Evolutionary conservation across 2,888 invertebrate genomes (phyloP).

Genomic region (Lasioglossum figueresi): DNA sequence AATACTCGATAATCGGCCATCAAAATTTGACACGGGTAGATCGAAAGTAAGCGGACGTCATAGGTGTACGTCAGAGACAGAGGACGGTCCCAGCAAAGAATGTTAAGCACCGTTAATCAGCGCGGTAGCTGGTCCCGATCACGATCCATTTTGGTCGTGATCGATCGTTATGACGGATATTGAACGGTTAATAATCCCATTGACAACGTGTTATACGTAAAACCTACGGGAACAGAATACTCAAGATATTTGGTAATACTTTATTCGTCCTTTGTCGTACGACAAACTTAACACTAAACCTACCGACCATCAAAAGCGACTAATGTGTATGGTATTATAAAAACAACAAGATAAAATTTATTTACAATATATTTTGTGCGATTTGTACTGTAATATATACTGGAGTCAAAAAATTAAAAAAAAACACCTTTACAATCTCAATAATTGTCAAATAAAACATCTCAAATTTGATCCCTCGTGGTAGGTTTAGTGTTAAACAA

Average conservation of each 20-base stretch:
- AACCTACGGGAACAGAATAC: neutral
- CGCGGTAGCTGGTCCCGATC: conserved; percentile 69
- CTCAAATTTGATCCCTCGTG: too few relatives aligned
- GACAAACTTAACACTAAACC: too few relatives aligned
- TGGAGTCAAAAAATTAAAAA: too few relatives aligned
- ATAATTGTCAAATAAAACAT: too few relatives aligned
- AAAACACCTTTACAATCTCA: too few relatives aligned
- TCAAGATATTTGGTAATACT: conserved; percentile 7
- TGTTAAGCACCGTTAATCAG: conserved; percentile 74
- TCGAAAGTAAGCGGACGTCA: conserved; percentile 69
- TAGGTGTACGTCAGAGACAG: conserved; percentile 54
- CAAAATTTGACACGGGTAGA: conserved; percentile 40
- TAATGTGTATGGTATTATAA: too few relatives aligned
- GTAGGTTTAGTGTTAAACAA: neutral
- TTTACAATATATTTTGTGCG: too few relatives aligned
- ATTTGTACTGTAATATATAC: too few relatives aligned
- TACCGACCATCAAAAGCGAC: too few relatives aligned
- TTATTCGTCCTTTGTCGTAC: neutral
- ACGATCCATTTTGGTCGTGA: conserved; percentile 41
- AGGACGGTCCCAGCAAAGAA: conserved; percentile 63
- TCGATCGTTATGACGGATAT: conserved; percentile 10
- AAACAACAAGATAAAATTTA: too few relatives aligned
- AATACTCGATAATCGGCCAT: conserved; percentile 50
- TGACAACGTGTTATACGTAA: conserved; percentile 11
- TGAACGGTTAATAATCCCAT: conserved; percentile 26